phyloP scores from a whole-genome alignment of 37 sponge, comb jelly and placozoan species.

The Ianthella basta region DNA sequence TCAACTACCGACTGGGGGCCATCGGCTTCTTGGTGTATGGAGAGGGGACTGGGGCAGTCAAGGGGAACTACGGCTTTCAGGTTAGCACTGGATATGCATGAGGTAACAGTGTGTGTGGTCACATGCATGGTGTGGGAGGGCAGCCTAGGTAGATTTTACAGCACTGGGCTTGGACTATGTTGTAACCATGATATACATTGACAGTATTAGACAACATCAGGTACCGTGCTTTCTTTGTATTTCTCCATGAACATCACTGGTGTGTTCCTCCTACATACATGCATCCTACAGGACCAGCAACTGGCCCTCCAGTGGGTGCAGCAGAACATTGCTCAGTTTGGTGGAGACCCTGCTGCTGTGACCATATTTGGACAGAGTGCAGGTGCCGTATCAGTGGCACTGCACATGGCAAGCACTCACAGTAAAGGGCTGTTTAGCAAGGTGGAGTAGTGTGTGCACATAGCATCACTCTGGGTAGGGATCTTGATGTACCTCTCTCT shows the following conservation, averaged over 20 bases:
- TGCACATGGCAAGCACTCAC: conserved; percentile 63
- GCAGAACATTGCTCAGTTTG: conserved; percentile 81
- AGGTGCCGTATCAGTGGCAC: conserved; percentile 71
- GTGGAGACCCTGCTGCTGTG: conserved; percentile 73
- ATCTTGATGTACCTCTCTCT: too few species aligned
- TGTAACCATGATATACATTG: too few species aligned
- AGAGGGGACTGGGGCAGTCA: conserved; percentile 20
- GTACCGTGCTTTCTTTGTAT: too few species aligned
- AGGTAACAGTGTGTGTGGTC: too few species aligned
- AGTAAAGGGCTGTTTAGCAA: conserved; percentile 81
- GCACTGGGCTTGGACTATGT: neutral
- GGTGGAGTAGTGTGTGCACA: conserved; percentile 17
- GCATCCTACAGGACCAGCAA: conserved; percentile 61
- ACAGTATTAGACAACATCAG: too few species aligned
- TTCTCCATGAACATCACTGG: too few species aligned
- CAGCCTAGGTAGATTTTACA: neutral
- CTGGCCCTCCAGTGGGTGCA: conserved; percentile 81
- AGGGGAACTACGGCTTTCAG: conserved; percentile 78
- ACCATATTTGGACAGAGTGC: conserved; percentile 92
- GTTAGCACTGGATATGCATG: conserved; percentile 32
- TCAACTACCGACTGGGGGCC: conserved; percentile 87
- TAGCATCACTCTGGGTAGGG: too few species aligned
- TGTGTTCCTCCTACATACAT: too few species aligned
- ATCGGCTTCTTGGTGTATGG: conserved; percentile 77
- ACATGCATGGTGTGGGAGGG: neutral